Evolutionary conservation across 2,888 invertebrate genomes (phyloP).

Genomic region (Lasioglossum oenotherae): DNA sequence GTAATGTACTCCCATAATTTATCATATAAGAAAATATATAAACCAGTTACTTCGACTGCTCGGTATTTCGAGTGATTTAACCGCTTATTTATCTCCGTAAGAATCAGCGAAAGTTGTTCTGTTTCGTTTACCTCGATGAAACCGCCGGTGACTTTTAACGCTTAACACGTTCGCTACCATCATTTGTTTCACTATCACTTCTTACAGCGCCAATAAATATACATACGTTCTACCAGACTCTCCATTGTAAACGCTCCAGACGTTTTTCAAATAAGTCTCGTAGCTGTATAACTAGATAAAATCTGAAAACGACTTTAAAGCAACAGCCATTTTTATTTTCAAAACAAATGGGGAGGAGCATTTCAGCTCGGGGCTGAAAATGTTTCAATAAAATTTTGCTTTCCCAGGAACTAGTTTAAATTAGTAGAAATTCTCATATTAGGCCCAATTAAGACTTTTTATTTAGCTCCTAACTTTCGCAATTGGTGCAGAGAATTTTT

Average conservation of each 20-base stretch:
- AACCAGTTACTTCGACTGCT: background rate
- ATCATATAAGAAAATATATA: background rate
- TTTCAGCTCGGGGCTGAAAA: too few relatives aligned
- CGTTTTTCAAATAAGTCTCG: background rate
- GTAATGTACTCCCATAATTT: background rate
- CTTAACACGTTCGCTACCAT: background rate
- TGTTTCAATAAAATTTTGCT: too few relatives aligned
- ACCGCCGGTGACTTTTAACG: background rate
- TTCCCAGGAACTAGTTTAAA: too few relatives aligned
- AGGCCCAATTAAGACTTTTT: too few relatives aligned
- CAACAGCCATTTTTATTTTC: background rate
- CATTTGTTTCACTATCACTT: conserved; percentile 5
- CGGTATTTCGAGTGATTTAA: background rate
- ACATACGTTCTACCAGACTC: background rate
- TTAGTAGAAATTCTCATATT: too few relatives aligned
- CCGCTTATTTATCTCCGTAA: conserved; percentile 2
- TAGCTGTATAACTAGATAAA: background rate
- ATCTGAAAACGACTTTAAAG: background rate
- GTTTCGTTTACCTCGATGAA: conserved; percentile 2
- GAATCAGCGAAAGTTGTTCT: background rate
- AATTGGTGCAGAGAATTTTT: too few relatives aligned
- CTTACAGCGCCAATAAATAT: background rate
- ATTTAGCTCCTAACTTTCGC: too few relatives aligned
- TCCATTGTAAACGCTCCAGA: background rate
- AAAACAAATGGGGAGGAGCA: too few relatives aligned